Evolutionary conservation across 2,888 invertebrate genomes (phyloP), one percentile per base, ranked within the genome.

Genomic region (Drosophila testacea): DNA sequence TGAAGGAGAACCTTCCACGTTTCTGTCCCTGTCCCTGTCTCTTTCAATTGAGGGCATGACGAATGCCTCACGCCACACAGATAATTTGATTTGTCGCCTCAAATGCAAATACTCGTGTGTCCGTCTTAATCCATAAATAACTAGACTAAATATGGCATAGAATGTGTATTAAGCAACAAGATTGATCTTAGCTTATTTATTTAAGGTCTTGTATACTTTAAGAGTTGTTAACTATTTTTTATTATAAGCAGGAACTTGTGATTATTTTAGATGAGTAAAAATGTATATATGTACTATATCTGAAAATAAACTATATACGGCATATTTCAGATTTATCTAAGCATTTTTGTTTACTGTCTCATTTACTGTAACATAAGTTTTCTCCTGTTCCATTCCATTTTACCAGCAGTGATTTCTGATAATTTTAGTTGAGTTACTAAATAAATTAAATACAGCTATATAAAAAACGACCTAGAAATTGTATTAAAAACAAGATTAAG

Each of bases 21-120:
- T 63, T 46, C 22, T 4, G 11, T 38, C 41, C 5, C 22, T 22
- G 22, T 13, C 39, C 7, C 11, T 32, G 7, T 41, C 32, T n/a
- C 54, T 30, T 7, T 38, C 9, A 59, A 51, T 50, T 56, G 64
- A 27, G 50, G 64, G 70, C 73, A 56, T 79, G 84, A 81, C 79
- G 82, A 84, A 83, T 84, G 71, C 84, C 77, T 79, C 84, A 81
- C 68, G 79, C 66, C 62, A 71, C 55, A 77, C 66, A 66, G 57
- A 71, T 79, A 76, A 84, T 87, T 79, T 84, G 82, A 83, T 84
- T 84, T 87, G 83, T 84, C 68, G 64, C 30, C 27, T 56, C 75
- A 48, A 79, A 79, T 77, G 79, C 71, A 77, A 79, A 77, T 69
- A 73, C 38, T 46, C 28, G 42, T 62, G 48, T 60, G 55, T 55